Conservation (phyloP, 2,888 invertebrate species). For the Hyppa rectilinea region DNA sequence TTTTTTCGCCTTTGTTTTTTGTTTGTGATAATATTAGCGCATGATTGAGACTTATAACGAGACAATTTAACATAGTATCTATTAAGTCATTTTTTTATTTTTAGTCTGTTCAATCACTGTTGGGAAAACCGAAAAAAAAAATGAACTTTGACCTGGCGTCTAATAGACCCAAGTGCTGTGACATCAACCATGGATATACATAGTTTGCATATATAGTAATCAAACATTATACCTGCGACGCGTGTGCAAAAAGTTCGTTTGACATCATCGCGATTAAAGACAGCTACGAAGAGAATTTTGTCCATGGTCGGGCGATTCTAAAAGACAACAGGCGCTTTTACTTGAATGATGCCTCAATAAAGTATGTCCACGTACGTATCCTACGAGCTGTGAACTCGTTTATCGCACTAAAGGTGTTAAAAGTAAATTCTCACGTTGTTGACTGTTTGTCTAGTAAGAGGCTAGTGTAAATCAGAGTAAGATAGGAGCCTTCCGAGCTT, state of each 20-base stretch:
- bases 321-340: conserved; percentile 39
- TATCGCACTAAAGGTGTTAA: conserved; percentile 78
- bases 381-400: conserved; percentile 73
- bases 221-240: conserved; percentile 28
- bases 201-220: conserved; percentile 45
- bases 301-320: neutral
- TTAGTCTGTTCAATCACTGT: conserved; percentile 79
- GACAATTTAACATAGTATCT: conserved; percentile 83
- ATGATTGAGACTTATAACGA: conserved; percentile 87
- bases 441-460: conserved; percentile 82
- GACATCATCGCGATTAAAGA: conserved; percentile 35
- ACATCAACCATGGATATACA: conserved; percentile 56
- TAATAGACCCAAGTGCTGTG: conserved; percentile 61
- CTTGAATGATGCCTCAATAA: conserved; percentile 54
- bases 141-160: conserved; percentile 73
- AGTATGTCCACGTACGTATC: conserved; percentile 58
- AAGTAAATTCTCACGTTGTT: conserved; percentile 79
- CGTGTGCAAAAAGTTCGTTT: conserved; percentile 46
- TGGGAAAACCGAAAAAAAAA: conserved; percentile 78
- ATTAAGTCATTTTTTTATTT: conserved; percentile 87
- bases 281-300: conserved; percentile 9
- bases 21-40: conserved; percentile 88
- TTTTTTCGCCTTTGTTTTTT: conserved; percentile 83
- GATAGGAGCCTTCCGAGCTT: conserved; percentile 83
- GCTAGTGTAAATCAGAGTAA: conserved; percentile 83